These are phyloP conservation scores for Omphaloscelis lunosa DNA, from an alignment of 2,888 invertebrate species.

Conservation along the genomic window DNA sequence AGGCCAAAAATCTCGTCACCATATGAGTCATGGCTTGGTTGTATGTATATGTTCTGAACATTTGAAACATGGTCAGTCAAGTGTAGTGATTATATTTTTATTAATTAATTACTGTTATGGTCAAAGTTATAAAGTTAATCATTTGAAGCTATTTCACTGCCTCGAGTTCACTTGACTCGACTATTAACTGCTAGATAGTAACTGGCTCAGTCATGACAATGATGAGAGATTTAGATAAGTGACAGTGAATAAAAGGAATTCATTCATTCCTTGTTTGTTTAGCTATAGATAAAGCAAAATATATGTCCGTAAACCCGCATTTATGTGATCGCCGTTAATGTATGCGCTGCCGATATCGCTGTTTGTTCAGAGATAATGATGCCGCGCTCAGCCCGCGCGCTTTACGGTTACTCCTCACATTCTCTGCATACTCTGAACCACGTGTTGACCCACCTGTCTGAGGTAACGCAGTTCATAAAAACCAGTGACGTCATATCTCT, in stretches of 20 bases:
- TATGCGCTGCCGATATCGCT: slow-evolving; percentile 80
- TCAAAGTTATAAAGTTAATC: slow-evolving; percentile 21
- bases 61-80: slow-evolving; percentile 34
- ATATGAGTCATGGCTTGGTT: slow-evolving; percentile 52
- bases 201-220: slow-evolving; percentile 28
- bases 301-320: slow-evolving; percentile 75
- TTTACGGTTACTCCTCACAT: slow-evolving; percentile 67
- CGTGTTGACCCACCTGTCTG: slow-evolving; percentile 70
- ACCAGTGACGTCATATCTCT: slow-evolving; percentile 67
- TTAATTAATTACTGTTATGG: slow-evolving; percentile 20
- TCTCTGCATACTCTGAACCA: slow-evolving; percentile 73
- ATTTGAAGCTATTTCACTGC: slow-evolving; percentile 15
- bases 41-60: slow-evolving; percentile 35
- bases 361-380: slow-evolving; percentile 86
- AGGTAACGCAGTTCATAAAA: slow-evolving; percentile 48
- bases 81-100: slow-evolving; percentile 25
- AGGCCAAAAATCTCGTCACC: slow-evolving; percentile 56
- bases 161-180: slow-evolving; percentile 3
- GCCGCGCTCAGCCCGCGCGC: slow-evolving; percentile 76
- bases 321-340: slow-evolving; percentile 76
- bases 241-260: slow-evolving; percentile 52
- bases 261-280: slow-evolving; percentile 51
- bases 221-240: slow-evolving; percentile 50
- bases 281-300: slow-evolving; percentile 69
- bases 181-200: slow-evolving; percentile 26